Evolutionary conservation across 2,113 vertebrate genomes (phyloP), one percentile per base, ranked within the genome.

Genomic region (Ardeotis arabs): DNA sequence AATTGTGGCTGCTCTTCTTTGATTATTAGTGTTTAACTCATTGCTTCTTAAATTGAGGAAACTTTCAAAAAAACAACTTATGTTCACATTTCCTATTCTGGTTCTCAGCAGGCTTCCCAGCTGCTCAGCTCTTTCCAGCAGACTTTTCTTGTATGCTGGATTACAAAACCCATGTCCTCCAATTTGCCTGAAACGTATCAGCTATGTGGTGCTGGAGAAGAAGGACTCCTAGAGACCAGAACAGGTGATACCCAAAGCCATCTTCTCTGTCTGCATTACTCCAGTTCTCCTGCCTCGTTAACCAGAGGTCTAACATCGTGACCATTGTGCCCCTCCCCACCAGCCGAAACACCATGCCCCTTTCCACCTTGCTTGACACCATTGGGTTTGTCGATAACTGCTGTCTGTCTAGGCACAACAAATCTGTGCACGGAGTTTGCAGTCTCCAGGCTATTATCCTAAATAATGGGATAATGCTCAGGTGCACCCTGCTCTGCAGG

Each of bases 171-270:
- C 33, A 41, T 1, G 1, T 55, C 33, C 39, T 76, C 6, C 47
- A n/a, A 10, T 60, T 85, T 47, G 39, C n/a, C 68, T 35, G 59
- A 55, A 93, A 66, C 0, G 2, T 66, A 55, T 3, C 18, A 49
- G 8, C 25, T 44, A 8, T 0, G 1, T 50, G 41, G 56, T 5
- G 3, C 4, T n/a, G 24, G 49, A 70, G n/a, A 41, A 60, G 44
- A 64, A 93, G 28, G 17, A 25, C 31, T 70, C 24, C 8, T 44
- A 19, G 20, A 64, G 50, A 37, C 67, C 47, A 20, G 39, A 64
- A 56, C 0, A 53, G 31, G n/a, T 25, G 49, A 31, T 7, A 39
- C 16, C 37, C 0, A 1, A 89, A 22, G 25, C 15, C 15, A 22
- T 15, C 35, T 37, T 11, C 37, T 59, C 56, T 62, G 6, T 21